Percentiles rank a stretch among this genome's conserved stretches.
Evolutionary conservation across 2,797 vertebrate genomes (phyloP).

Genomic region (Rhincodon typus): DNA sequence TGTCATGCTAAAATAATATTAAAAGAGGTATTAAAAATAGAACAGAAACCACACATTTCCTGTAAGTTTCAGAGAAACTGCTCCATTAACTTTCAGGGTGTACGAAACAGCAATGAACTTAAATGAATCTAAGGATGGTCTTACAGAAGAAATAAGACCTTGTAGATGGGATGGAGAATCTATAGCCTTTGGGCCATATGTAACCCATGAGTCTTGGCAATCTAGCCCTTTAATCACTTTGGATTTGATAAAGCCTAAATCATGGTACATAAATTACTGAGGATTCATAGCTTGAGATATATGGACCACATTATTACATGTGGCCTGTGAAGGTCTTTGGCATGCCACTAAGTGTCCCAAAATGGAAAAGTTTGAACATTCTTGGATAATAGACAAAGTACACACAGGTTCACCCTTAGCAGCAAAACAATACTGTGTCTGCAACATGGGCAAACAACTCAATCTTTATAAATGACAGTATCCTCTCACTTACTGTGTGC

Average conservation of each 20-base stretch:
- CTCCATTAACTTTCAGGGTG: background rate
- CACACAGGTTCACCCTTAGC: background rate
- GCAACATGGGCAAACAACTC: background rate
- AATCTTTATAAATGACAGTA: background rate
- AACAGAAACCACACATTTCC: background rate
- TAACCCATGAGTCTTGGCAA: background rate
- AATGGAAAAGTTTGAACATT: background rate
- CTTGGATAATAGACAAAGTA: background rate
- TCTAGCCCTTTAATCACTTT: background rate
- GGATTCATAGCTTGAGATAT: background rate
- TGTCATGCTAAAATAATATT: background rate
- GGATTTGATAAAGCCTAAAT: background rate
- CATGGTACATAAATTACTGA: background rate
- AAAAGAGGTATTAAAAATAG: background rate
- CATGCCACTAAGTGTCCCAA: background rate
- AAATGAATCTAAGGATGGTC: background rate
- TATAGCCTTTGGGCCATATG: background rate
- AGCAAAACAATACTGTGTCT: background rate
- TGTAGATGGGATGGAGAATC: background rate
- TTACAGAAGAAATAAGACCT: background rate
- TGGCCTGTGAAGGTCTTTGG: background rate
- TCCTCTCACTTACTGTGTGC: background rate
- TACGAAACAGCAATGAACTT: background rate
- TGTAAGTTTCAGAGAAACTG: background rate
- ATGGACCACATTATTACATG: background rate